Conservation (phyloP, 2,888 invertebrate genomes). For the Tetrapedia diversipes region DNA sequence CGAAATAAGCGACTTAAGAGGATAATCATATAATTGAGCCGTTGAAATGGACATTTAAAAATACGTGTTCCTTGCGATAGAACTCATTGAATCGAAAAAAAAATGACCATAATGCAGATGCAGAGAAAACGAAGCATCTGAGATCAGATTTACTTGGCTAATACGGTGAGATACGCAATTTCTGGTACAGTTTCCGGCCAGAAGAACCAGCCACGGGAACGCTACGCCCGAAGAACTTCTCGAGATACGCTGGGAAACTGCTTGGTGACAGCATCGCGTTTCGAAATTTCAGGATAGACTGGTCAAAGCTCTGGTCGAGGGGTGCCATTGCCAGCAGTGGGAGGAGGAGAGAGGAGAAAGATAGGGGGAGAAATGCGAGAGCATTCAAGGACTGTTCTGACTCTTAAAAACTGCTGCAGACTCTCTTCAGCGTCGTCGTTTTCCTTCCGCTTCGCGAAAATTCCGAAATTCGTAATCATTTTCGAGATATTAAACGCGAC, state of each 20-base stretch:
- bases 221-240: constrained; percentile 4
- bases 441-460: not conserved
- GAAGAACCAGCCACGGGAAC: constrained; percentile 2
- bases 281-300: constrained; percentile 8
- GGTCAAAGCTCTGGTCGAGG: constrained; percentile 1
- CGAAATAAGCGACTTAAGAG: too few relatives aligned
- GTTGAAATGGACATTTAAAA: too few relatives aligned
- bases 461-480: not conserved
- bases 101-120: too few relatives aligned
- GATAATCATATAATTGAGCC: too few relatives aligned
- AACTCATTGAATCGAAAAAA: too few relatives aligned
- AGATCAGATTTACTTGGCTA: constrained; percentile 65
- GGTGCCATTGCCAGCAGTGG: not conserved
- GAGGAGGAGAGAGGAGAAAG: not conserved
- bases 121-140: constrained; percentile 23
- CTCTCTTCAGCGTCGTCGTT: not conserved
- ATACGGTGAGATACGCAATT: constrained; percentile 47
- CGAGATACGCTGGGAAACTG: not conserved
- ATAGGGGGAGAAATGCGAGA: not conserved
- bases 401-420: not conserved
- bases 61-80: too few relatives aligned
- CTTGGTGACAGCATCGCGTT: not conserved
- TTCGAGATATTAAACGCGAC: not conserved
- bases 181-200: constrained; percentile 23
- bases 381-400: not conserved